Conservation (phyloP, 2,797 vertebrate species). For the Halcyon leucocephala region DNA sequence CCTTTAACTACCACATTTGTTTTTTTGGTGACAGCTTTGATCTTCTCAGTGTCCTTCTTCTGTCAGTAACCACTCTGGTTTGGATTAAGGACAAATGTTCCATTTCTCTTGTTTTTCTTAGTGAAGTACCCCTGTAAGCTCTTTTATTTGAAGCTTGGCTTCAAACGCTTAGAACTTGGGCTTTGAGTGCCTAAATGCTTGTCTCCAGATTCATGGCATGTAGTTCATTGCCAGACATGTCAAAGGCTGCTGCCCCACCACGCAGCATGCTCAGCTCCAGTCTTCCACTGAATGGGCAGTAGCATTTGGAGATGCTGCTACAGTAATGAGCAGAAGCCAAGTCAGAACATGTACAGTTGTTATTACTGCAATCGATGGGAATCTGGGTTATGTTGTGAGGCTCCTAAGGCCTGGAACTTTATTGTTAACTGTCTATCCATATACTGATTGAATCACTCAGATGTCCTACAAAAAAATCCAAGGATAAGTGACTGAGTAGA, state of each 20-base stretch:
- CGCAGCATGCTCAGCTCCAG: neutral
- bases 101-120: neutral
- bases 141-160: conserved; percentile 7
- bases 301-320: neutral
- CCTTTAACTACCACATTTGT: neutral
- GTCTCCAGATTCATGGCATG: neutral
- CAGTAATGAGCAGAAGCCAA: neutral
- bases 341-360: neutral
- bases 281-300: neutral
- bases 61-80: conserved; percentile 24
- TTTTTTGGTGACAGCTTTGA: neutral
- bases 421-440: neutral
- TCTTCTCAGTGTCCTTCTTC: neutral
- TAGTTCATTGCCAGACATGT: neutral
- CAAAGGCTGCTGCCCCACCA: neutral
- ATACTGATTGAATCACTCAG: neutral
- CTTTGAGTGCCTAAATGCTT: neutral
- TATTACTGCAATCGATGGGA: neutral
- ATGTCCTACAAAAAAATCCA: neutral
- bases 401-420: neutral
- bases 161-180: neutral
- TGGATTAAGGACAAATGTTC: conserved; percentile 31
- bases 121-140: neutral
- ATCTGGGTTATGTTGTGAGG: neutral
- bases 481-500: neutral